Base-by-base conservation (phyloP, 2,888 invertebrate species). In the Endotricha flammealis region DNA sequence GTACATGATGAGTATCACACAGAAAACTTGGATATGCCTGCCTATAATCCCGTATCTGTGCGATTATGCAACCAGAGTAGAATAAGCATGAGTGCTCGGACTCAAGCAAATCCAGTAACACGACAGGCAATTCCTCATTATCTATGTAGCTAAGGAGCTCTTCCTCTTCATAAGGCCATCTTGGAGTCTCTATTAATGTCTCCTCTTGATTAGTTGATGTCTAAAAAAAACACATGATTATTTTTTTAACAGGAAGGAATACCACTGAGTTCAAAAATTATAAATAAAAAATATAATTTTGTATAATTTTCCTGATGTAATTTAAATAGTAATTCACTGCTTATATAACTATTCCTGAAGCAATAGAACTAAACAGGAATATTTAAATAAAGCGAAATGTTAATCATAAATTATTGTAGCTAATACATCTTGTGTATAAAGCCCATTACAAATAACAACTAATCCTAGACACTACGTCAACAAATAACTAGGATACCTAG, bases 21-120 rank as follows among this genome's bases (percentile, higher is more conserved):
- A 90, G 88, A 75, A 90, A 92, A 76, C 89, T 90, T 55, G 92
- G 92, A 85, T 92, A 93, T 52, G 92, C 91, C 82, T 93, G 93
- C 65, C 96, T 90, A 72, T 94, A 95, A 80, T 97, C 96, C 62
- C 96, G 90, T 58, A 97, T 91, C 88, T 97, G 95, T 55, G 94
- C 95, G 68, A 97, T 93, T 46, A 97, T 93, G 85, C 96, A 96
- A 44, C 97, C 97, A 54, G 92, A 94, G 76, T 97, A 96, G 83
- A 96, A 95, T 42, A 97, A 88, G 76, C 94, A 93, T 33, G 94
- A 93, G 67, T 95, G 91, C 65, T 93, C 93, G 5, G 92, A 89
- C 68, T 95, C 95, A 42, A 97, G 81, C 50, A 96, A 82, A 72
- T 97, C 95, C 44, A 95, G 88, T 39, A 97, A 88, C 64, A 94